Evolutionary conservation across 2,797 vertebrate species (phyloP), one percentile per base, ranked within the genome.

Genomic region (Sarcophilus harrisii): DNA sequence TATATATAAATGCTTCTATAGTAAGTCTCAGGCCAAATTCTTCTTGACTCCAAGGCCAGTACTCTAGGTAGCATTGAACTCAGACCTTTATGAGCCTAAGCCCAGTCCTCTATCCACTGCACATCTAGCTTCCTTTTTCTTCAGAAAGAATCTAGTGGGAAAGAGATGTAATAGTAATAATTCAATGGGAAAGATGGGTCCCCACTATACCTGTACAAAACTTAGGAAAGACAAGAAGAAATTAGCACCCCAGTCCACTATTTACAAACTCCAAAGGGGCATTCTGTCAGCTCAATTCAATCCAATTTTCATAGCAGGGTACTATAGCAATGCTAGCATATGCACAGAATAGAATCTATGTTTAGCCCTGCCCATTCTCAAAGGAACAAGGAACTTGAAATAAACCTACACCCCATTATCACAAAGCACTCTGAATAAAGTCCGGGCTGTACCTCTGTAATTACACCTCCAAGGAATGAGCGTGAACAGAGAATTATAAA

Each of bases 381-480:
- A 58, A 87, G 92, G 92, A 96, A 73, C 29, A 38, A 28, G 90
- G 57, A 62, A 92, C 3, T 0, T 91, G 93, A 62, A 93, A 58
- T 54, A 11, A 87, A 57, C 2, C 1, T 28, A 1, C 32, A 89
- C 21, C 28, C 30, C 57, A 89, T 91, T 45, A 58, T 32, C 89
- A 49, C 0, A 0, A 16, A 21, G 38, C 21, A 45, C 32, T 38
- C 13, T 73, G 90, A 94, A 52, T n/a, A 9, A 92, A 95, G 54
- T n/a, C 57, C 45, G 66, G n/a, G 91, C 52, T 93, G 52, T 6
- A 1, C 66, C 60, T 91, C 90, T 57, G 9, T 29, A 21, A 27
- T 95, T 92, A 90, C 58, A 89, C 29, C 91, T 81, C 73, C 92
- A 66, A 92, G 30, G 91, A 91, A 21, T 8, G 49, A 93, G 5